These are phyloP conservation scores for Macropis europaea DNA, from an alignment of 2,888 invertebrate genomes.

Conservation along the genomic window DNA sequence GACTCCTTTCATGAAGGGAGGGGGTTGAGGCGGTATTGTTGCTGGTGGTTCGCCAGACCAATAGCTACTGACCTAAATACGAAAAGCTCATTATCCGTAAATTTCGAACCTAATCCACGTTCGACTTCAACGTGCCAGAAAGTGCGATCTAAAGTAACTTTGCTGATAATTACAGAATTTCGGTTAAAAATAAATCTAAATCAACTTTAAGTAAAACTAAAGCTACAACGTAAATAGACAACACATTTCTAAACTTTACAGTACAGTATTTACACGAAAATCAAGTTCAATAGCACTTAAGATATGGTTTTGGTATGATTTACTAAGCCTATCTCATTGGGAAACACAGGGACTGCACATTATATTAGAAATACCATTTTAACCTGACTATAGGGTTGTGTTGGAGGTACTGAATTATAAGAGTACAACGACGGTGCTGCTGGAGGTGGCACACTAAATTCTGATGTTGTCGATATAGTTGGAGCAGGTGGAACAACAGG, in stretches of 20 bases:
- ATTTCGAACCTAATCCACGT: neutral
- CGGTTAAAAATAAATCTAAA: neutral
- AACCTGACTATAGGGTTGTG: conserved; percentile 74
- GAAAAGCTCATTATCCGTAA: conserved; percentile 15
- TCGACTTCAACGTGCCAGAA: no score
- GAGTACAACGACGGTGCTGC: conserved; percentile 69
- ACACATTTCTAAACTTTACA: conserved; percentile 1
- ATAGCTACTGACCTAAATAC: conserved; percentile 65
- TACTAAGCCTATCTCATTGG: neutral
- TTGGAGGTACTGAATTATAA: conserved; percentile 72
- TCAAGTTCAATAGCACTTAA: conserved; percentile 2
- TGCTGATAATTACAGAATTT: no score
- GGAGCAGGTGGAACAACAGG: conserved; percentile 75
- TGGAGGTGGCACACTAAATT: conserved; percentile 72
- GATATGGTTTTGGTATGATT: neutral
- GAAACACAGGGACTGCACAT: neutral
- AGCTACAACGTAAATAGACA: conserved; percentile 4
- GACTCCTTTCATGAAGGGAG: conserved; percentile 76
- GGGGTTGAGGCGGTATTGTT: conserved; percentile 65
- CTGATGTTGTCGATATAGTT: conserved; percentile 70
- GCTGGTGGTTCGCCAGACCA: conserved; percentile 73
- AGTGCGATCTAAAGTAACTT: no score
- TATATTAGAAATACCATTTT: conserved; percentile 46
- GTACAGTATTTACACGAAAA: conserved; percentile 12
- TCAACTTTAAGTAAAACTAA: neutral